Conservation (phyloP, 2,888 invertebrate species). For the Branchipolynoe longqiensis region DNA sequence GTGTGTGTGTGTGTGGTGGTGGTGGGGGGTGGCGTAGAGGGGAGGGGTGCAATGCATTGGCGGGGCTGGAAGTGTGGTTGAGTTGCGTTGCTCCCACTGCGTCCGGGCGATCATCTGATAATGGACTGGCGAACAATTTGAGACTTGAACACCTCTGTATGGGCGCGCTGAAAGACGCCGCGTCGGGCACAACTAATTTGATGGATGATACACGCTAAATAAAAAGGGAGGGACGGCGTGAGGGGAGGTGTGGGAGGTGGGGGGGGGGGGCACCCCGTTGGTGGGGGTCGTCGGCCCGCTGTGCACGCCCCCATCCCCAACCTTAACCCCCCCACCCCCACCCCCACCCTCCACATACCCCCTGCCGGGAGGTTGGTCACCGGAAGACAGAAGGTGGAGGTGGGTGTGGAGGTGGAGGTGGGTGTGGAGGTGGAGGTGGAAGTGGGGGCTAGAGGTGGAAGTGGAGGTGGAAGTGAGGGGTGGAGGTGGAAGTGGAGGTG, state of each 20-base stretch:
- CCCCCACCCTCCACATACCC: no score
- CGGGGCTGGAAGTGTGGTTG: slow-evolving; percentile 39
- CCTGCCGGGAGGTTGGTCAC: neutral
- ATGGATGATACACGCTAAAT: slow-evolving; percentile 42
- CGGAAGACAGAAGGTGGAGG: neutral
- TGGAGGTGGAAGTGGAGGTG: no score
- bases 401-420: no score
- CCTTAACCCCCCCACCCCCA: no score
- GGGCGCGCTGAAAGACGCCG: neutral
- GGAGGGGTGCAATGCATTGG: no score
- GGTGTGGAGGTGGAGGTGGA: no score
- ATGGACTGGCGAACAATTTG: slow-evolving; percentile 52
- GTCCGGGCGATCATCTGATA: slow-evolving; percentile 39
- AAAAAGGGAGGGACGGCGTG: neutral
- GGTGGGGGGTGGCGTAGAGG: neutral
- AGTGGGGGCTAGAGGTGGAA: no score
- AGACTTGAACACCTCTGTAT: slow-evolving; percentile 42
- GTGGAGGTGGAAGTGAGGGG: no score
- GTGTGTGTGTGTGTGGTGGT: neutral
- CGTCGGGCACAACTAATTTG: slow-evolving; percentile 47
- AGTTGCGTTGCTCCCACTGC: slow-evolving; percentile 44
- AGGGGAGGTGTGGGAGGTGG: no score
- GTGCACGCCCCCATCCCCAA: no score
- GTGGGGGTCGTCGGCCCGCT: no score
- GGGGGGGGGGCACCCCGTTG: no score